Conservation (phyloP, 2,113 vertebrate species). For the Sebastes schlegelii region DNA sequence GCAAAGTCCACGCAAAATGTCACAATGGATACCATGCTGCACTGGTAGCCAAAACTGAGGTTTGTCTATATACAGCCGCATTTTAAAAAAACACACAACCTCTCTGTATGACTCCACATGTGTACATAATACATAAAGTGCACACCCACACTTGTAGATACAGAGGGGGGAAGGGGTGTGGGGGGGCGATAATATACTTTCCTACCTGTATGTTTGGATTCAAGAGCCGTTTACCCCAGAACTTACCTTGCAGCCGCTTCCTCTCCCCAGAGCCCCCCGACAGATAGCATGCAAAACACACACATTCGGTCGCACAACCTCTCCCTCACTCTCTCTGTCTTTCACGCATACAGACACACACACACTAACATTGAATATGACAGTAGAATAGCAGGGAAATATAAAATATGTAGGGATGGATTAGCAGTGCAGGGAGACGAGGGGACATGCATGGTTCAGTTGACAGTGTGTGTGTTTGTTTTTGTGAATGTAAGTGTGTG, state of each 20-base stretch:
- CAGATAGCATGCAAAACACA: conserved; percentile 82
- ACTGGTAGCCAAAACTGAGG: conserved; percentile 69
- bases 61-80: conserved; percentile 39
- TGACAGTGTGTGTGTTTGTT: conserved; percentile 41
- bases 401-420: conserved; percentile 75
- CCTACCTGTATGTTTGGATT: conserved; percentile 85
- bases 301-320: conserved; percentile 24
- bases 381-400: conserved; percentile 74
- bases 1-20: conserved; percentile 72
- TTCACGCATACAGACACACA: conserved; percentile 27
- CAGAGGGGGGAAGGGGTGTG: conserved; percentile 38
- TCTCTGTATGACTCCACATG: conserved; percentile 32
- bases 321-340: conserved; percentile 6
- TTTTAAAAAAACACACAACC: conserved; percentile 29
- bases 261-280: conserved; percentile 77
- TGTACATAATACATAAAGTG: conserved; percentile 38
- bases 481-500: neutral
- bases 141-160: conserved; percentile 47
- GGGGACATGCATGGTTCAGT: conserved; percentile 74
- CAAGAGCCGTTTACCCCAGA: conserved; percentile 78
- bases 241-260: conserved; percentile 84
- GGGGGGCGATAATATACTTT: conserved; percentile 64
- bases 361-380: conserved; percentile 67
- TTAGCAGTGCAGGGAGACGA: conserved; percentile 79
- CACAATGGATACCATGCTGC: conserved; percentile 76